Evolutionary conservation across 2,888 invertebrate species (phyloP).

Genomic region (Apodemia zela): DNA sequence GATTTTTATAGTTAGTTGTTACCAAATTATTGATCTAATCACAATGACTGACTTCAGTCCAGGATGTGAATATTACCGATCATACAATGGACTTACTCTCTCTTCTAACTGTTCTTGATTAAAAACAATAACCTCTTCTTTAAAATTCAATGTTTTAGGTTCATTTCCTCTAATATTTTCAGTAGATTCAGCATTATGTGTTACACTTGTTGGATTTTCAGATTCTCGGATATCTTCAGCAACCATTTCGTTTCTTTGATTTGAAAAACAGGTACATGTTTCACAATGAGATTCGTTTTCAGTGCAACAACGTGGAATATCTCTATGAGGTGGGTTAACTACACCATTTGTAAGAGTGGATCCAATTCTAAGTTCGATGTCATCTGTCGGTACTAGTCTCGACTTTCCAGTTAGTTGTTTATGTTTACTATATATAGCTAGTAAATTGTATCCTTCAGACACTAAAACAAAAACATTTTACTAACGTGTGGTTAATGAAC

Average conservation of each 20-base stretch:
- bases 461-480: conserved; percentile 22
- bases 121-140: conserved; percentile 18
- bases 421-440: conserved; percentile 28
- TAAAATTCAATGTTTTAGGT: conserved; percentile 5
- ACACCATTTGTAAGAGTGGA: neutral
- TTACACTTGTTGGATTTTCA: no score
- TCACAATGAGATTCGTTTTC: no score
- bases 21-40: no score
- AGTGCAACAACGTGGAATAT: neutral
- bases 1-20: no score
- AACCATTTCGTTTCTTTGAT: no score
- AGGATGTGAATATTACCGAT: no score
- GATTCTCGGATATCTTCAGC: no score
- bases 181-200: no score
- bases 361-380: neutral
- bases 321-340: neutral
- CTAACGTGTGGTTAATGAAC: no score
- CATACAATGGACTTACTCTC: neutral
- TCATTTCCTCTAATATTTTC: neutral
- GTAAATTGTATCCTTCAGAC: conserved; percentile 28
- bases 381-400: conserved; percentile 14
- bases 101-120: conserved; percentile 16
- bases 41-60: no score
- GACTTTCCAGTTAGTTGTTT: conserved; percentile 27
- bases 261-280: no score